Percentiles rank a stretch among this genome's conserved stretches.
phyloP scores from a whole-genome alignment of 2,888 invertebrate genomes.

The Stratiomys singularior region DNA sequence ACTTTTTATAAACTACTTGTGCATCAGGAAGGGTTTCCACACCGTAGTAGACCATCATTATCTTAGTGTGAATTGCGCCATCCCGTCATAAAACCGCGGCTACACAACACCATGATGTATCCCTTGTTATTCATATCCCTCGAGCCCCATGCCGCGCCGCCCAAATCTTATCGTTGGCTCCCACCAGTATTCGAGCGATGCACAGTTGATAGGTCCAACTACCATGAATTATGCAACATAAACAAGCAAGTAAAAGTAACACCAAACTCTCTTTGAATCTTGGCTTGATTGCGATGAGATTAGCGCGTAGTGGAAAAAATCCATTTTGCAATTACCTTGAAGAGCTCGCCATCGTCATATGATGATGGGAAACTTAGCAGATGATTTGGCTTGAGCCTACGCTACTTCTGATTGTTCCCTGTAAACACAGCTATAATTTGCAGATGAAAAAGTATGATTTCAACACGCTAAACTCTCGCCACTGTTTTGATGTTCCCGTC shows the following conservation, averaged over 20 bases:
- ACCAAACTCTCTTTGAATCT: not conserved
- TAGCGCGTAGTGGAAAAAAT: conserved; percentile 7
- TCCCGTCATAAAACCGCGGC: too few relatives aligned
- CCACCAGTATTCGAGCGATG: too few relatives aligned
- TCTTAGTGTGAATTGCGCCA: too few relatives aligned
- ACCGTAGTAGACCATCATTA: too few relatives aligned
- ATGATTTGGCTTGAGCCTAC: not conserved
- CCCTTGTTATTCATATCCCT: too few relatives aligned
- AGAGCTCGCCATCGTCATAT: conserved; percentile 70
- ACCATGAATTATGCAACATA: conserved; percentile 27
- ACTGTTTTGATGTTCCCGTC: conserved; percentile 13
- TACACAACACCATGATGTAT: too few relatives aligned
- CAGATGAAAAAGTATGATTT: not conserved
- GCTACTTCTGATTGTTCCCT: not conserved
- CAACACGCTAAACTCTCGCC: not conserved
- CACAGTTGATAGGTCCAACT: too few relatives aligned
- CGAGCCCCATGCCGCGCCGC: too few relatives aligned
- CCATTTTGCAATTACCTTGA: conserved; percentile 67
- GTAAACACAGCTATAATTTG: not conserved
- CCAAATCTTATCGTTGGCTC: too few relatives aligned
- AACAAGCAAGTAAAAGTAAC: conserved; percentile 2
- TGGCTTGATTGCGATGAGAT: not conserved
- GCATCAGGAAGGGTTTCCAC: too few relatives aligned
- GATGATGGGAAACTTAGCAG: not conserved
- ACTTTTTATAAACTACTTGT: too few relatives aligned